phyloP scores from a whole-genome alignment of 2,797 vertebrate species.

The Pangasius mekongensis region DNA sequence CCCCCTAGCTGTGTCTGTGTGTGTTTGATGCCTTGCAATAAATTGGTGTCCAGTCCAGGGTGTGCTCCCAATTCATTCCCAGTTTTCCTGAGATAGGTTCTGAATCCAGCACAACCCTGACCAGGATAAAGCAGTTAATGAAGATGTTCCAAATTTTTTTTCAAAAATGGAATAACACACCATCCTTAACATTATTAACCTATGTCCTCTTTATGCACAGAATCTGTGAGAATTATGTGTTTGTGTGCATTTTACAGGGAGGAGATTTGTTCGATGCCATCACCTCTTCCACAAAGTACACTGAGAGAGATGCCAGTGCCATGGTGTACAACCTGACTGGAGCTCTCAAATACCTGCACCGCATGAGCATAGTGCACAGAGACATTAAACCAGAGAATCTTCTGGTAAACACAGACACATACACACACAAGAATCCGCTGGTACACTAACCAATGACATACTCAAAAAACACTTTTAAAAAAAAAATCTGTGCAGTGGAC shows the following conservation, averaged over 20 bases:
- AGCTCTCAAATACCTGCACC: slow-evolving; percentile 91
- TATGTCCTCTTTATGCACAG: not conserved
- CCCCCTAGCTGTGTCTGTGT: not conserved
- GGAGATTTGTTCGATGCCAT: slow-evolving; percentile 97
- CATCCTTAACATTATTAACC: not conserved
- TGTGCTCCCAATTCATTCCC: not conserved
- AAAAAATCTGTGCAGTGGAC: not conserved
- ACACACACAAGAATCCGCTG: not conserved
- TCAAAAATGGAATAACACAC: not conserved
- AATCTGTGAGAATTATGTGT: not conserved
- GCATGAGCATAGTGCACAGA: slow-evolving; percentile 93
- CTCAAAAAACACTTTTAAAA: not conserved
- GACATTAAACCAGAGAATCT: slow-evolving; percentile 99
- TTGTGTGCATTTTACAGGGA: slow-evolving; percentile 75
- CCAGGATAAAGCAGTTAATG: not conserved
- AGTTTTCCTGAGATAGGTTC: not conserved
- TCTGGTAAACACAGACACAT: slow-evolving; percentile 75
- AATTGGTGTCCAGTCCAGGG: not conserved
- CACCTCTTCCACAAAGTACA: slow-evolving; percentile 97
- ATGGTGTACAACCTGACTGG: slow-evolving; percentile 96
- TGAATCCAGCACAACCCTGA: not conserved
- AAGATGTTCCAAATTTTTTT: not conserved
- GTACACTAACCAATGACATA: not conserved
- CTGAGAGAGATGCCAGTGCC: slow-evolving; percentile 91
- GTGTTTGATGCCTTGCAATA: not conserved